Conservation (phyloP, 2,113 vertebrate genomes). For the Macroglossus sobrinus region DNA sequence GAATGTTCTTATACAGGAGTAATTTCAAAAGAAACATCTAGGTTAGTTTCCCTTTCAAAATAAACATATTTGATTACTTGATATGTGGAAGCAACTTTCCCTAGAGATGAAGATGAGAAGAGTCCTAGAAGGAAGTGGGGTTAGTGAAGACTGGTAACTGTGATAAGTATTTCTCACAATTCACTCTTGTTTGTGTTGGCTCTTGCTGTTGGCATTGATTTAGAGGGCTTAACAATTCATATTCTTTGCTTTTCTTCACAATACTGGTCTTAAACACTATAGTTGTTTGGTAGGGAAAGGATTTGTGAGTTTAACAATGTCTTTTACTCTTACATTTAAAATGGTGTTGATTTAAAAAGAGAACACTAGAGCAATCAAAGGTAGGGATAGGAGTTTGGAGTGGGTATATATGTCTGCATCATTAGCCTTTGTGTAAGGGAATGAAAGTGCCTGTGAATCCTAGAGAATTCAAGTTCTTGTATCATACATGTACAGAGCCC, state of each 20-base stretch:
- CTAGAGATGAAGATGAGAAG: conserved; percentile 7
- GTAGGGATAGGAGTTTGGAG: neutral
- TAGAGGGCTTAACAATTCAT: conserved; percentile 41
- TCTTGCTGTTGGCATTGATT: conserved; percentile 49
- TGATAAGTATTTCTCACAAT: conserved; percentile 70
- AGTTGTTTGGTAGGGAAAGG: conserved; percentile 4
- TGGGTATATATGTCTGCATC: neutral
- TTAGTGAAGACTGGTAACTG: conserved; percentile 38
- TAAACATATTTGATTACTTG: conserved; percentile 68
- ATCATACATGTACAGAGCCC: neutral
- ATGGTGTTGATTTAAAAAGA: neutral
- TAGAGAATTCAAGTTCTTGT: neutral
- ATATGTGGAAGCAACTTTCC: conserved; percentile 54
- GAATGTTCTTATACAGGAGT: conserved; percentile 26
- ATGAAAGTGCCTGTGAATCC: neutral
- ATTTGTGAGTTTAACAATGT: conserved; percentile 25
- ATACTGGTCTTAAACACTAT: conserved; percentile 24
- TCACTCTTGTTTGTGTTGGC: conserved; percentile 68
- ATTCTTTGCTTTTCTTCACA: conserved; percentile 56
- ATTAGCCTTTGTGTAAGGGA: neutral
- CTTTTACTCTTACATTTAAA: neutral
- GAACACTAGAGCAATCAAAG: neutral
- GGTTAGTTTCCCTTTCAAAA: conserved; percentile 63
- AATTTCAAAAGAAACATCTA: conserved; percentile 31
- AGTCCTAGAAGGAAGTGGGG: conserved; percentile 49